Evolutionary conservation across 2,113 vertebrate genomes (phyloP).

Genomic region (Oncorhynchus keta): DNA sequence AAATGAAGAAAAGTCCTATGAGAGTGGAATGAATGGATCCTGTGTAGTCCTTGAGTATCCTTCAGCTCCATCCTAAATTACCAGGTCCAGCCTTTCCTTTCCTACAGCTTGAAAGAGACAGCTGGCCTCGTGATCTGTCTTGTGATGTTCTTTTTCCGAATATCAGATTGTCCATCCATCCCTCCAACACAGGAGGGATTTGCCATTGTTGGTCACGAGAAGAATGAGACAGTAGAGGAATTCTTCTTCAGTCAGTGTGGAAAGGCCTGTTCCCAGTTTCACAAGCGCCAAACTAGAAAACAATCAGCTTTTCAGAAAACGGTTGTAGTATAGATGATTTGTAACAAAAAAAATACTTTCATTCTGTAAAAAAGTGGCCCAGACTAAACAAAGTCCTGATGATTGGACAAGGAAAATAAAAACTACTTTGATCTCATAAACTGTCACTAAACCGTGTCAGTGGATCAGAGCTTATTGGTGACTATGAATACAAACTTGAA

Average conservation of each 20-base stretch:
- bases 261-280: conserved; percentile 66
- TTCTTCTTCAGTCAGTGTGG: conserved; percentile 48
- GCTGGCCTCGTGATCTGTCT: neutral
- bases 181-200: conserved; percentile 43
- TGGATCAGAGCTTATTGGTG: conserved; percentile 4
- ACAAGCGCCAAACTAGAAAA: conserved; percentile 75
- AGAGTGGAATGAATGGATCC: neutral
- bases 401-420: conserved; percentile 23
- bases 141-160: neutral
- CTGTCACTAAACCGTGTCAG: neutral
- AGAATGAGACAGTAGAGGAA: conserved; percentile 25
- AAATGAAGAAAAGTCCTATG: neutral
- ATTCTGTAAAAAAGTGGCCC: conserved; percentile 51
- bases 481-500: conserved; percentile 4
- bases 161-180: conserved; percentile 12
- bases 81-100: neutral
- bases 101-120: neutral
- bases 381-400: conserved; percentile 70
- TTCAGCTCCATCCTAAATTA: neutral
- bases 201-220: conserved; percentile 45
- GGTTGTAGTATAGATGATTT: conserved; percentile 44
- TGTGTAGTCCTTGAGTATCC: neutral
- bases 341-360: conserved; percentile 24
- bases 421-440: neutral
- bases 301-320: conserved; percentile 62